Evolutionary conservation across 2,888 invertebrate genomes (phyloP), one percentile per base, ranked within the genome.

Genomic region (Tuta absoluta): DNA sequence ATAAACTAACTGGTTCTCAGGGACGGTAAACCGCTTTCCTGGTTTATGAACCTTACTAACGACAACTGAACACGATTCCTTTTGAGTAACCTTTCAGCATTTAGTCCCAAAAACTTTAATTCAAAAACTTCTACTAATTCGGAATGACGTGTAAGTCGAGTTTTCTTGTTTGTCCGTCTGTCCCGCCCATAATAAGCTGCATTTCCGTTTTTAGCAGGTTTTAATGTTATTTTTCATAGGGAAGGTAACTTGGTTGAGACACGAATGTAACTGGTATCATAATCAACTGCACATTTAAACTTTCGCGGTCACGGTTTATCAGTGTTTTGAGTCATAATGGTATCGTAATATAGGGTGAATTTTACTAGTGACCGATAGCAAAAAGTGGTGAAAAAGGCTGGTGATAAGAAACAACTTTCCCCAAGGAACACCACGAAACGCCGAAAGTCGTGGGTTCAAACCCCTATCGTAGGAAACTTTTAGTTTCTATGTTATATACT

Each of bases 71-170:
- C 17, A 33, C 28, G 33, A 17, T n/a, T 0, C 10, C 33, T 24
- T 56, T 33, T 33, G 17, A 24, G 11, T 33, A n/a, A 19, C 53
- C 12, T 53, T 37, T 0, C 57, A 17, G 33, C 33, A 57, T 57
- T 57, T 24, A 33, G 19, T n/a, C 38, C 19, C 33, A 48, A 63
- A 12, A 74, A 75, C 65, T 76, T 75, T 70, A 76, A 75, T 75
- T 76, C 67, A 69, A 71, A 75, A 75, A 75, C 69, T 74, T 76
- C 62, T 53, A 65, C 62, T 74, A 76, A 75, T 75, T 72, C 69
- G n/a, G 63, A 62, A 63, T 70, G 75, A 71, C 64, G 68, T 33
- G 64, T 64, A 61, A 67, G 68, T 69, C 67, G 66, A 64, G 68
- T 69, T 66, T 61, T 65, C 63, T 67, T 63, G 71, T 66, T 69